These are phyloP conservation scores for Vidua chalybeata DNA, from an alignment of 2,113 vertebrate species.

Conservation along the genomic window DNA sequence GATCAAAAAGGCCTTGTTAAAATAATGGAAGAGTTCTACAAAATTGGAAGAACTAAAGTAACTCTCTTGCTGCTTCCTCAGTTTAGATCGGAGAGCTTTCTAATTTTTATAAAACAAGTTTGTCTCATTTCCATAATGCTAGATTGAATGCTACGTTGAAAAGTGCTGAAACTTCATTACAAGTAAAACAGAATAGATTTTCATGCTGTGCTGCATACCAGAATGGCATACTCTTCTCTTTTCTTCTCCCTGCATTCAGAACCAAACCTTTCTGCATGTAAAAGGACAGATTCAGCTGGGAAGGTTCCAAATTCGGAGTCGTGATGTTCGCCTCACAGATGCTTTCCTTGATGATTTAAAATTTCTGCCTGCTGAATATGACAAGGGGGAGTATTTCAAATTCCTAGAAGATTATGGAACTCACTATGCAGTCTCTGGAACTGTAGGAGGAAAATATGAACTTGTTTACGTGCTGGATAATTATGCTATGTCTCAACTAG, in stretches of 20 bases:
- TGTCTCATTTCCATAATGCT: neutral
- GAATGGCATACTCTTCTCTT: constrained; percentile 31
- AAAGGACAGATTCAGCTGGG: constrained; percentile 83
- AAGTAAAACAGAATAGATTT: neutral
- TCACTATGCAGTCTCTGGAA: constrained; percentile 85
- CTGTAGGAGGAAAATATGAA: constrained; percentile 86
- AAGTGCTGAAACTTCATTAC: neutral
- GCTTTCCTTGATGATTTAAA: constrained; percentile 80
- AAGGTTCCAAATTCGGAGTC: constrained; percentile 82
- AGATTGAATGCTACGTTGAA: neutral
- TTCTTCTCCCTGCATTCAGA: constrained; percentile 35
- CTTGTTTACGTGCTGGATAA: constrained; percentile 87
- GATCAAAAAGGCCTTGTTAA: neutral
- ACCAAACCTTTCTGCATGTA: constrained; percentile 74
- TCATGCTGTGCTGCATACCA: neutral
- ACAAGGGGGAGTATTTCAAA: constrained; percentile 88
- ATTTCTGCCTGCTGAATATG: constrained; percentile 81
- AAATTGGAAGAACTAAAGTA: neutral
- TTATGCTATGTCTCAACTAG: constrained; percentile 49
- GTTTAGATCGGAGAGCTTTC: neutral
- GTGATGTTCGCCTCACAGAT: constrained; percentile 66
- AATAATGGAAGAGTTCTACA: neutral
- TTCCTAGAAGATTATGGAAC: constrained; percentile 93
- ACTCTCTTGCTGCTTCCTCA: neutral
- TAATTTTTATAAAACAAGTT: neutral